phyloP scores from a whole-genome alignment of 1,140 invertebrate genomes.

The Trigoniulus corallinus region DNA sequence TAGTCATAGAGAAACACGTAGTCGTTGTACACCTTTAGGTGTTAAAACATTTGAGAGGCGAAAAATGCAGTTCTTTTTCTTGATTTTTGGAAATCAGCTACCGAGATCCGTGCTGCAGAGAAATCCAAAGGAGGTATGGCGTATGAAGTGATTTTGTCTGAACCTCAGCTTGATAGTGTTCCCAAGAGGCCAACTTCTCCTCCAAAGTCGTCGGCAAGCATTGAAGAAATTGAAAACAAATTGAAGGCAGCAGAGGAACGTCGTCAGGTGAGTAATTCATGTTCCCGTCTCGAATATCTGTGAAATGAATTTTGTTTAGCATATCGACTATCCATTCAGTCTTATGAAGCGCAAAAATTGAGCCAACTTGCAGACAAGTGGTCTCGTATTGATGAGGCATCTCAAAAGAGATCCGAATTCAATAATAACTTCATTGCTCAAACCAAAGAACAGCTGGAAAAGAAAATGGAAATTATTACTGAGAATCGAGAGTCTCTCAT shows the following conservation, averaged over 20 bases:
- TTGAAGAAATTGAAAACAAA: constrained; percentile 75
- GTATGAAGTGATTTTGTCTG: constrained; percentile 83
- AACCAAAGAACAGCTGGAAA: constrained; percentile 68
- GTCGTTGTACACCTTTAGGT: too few species aligned
- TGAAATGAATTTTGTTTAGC: background rate
- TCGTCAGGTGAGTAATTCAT: constrained; percentile 44
- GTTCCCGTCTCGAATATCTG: background rate
- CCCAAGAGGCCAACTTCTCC: constrained; percentile 47
- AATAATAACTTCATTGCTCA: constrained; percentile 60
- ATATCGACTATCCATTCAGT: constrained; percentile 33
- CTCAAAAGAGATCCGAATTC: constrained; percentile 71
- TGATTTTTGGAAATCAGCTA: constrained; percentile 52
- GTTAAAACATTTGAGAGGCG: too few species aligned
- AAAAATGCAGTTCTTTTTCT: too few species aligned
- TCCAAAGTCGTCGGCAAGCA: constrained; percentile 37
- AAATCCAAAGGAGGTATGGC: constrained; percentile 64
- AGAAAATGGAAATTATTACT: constrained; percentile 71
- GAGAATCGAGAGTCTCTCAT: constrained; percentile 79
- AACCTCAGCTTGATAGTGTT: constrained; percentile 40
- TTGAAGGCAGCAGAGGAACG: constrained; percentile 78
- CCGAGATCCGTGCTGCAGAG: constrained; percentile 55
- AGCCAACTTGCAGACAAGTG: constrained; percentile 60
- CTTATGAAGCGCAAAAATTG: constrained; percentile 65
- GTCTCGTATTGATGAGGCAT: constrained; percentile 72
- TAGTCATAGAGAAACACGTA: too few species aligned